Evolutionary conservation across 2,113 vertebrate species (phyloP).

Genomic region (Urocitellus parryii): DNA sequence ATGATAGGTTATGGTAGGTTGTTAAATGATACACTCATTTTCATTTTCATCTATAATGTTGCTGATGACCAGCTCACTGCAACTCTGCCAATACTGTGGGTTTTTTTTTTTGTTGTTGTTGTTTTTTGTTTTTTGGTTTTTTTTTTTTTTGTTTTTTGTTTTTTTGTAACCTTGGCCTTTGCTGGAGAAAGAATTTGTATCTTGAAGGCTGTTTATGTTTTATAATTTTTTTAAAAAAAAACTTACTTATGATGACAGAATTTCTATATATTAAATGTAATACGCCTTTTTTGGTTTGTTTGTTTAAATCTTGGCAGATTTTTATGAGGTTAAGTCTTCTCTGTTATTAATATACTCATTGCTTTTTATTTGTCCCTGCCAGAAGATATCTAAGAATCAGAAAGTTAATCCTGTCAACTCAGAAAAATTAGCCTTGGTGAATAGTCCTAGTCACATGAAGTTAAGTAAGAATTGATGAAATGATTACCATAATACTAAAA

Average conservation of each 20-base stretch:
- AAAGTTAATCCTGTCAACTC: neutral
- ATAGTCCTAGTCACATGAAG: neutral
- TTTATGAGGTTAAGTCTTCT: neutral
- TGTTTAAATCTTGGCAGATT: conserved; percentile 42
- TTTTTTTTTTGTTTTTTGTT: neutral
- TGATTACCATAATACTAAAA: neutral
- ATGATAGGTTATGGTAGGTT: neutral
- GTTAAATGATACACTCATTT: conserved; percentile 31
- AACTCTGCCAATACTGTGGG: neutral
- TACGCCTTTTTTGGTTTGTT: neutral
- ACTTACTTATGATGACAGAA: neutral
- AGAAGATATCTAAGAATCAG: conserved; percentile 29
- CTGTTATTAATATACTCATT: neutral
- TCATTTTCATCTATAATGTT: neutral
- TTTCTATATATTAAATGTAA: conserved; percentile 2
- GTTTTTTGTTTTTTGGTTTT: neutral
- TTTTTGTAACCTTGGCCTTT: neutral
- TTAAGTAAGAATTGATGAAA: conserved; percentile 34
- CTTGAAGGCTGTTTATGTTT: neutral
- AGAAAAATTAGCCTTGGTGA: conserved; percentile 48
- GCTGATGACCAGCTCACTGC: neutral
- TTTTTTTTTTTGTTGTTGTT: neutral
- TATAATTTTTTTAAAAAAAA: neutral
- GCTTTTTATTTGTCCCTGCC: neutral
- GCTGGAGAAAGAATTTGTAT: conserved; percentile 3